Base-by-base conservation (phyloP, 2,113 vertebrate genomes). In the Chitala chitala region DNA sequence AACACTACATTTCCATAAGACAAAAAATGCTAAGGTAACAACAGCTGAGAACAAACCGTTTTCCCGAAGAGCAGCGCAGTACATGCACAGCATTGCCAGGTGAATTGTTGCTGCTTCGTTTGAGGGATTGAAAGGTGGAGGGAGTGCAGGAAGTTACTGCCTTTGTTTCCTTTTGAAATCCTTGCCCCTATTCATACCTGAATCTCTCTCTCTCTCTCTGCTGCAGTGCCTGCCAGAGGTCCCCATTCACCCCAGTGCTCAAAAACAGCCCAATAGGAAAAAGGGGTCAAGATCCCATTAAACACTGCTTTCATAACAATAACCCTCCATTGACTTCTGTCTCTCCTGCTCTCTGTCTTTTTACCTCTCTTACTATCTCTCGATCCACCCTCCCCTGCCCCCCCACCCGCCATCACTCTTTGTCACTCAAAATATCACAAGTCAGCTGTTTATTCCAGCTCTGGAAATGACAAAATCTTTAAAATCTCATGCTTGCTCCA, bases 251-350 rank as follows among this genome's bases (percentile, higher is more conserved):
- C 74, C 56, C 51, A 31, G 26, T 53, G 64, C 72, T 71, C 59
- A 58, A 10, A 73, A 81, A 81, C 75, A 59, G 79, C 75, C 76
- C 77, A 75, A 72, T 78, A 76, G 75, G 75, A 59, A 77, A 80
- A 74, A 74, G 75, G 64, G 71, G 68, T 82, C 75, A 73, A 78
- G 83, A 82, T 75, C 79, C 74, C 80, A 78, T 83, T 84, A 80
- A 80, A 69, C 61, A 74, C 77, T 78, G 76, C 82, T 82, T 78
- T 66, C 55, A 76, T 69, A 76, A 78, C 84, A 82, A 78, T 78
- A 75, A 78, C 76, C 24, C 74, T 64, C 69, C 17, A n/a, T 71
- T 50, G 29, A 40, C 42, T 64, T 54, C 50, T 58, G 58, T 58
- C 71, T 71, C 66, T 58, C 55, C 20, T 17, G 54, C 13, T 66